Evolutionary conservation across 2,797 vertebrate genomes (phyloP).

Genomic region (Sebastes alutus): DNA sequence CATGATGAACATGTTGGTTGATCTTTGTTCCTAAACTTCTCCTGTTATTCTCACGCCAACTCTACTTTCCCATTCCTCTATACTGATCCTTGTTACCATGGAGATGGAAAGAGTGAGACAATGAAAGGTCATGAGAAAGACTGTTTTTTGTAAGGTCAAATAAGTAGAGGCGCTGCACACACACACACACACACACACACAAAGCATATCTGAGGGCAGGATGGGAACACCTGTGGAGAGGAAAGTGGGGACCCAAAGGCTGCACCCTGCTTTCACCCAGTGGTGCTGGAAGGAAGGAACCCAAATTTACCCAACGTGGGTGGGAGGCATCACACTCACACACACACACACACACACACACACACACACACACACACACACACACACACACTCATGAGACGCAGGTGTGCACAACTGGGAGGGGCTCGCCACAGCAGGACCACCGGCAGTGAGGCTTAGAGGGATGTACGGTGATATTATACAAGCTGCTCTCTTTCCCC

Average conservation of each 20-base stretch:
- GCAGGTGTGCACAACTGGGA: slow-evolving; percentile 63
- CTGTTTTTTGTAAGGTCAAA: slow-evolving; percentile 31
- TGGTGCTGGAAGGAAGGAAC: slow-evolving; percentile 74
- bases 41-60: background rate
- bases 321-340: slow-evolving; percentile 40
- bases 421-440: slow-evolving; percentile 50
- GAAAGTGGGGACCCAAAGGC: slow-evolving; percentile 63
- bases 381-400: slow-evolving; percentile 5
- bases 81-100: slow-evolving; percentile 40
- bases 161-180: background rate
- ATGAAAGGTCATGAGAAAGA: slow-evolving; percentile 10
- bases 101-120: slow-evolving; percentile 24
- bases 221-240: slow-evolving; percentile 56
- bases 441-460: slow-evolving; percentile 52
- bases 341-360: background rate
- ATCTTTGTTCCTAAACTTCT: background rate
- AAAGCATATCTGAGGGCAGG: slow-evolving; percentile 44
- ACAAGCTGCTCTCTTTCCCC: background rate
- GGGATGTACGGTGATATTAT: slow-evolving; percentile 22
- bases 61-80: background rate
- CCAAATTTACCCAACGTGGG: slow-evolving; percentile 63
- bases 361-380: background rate
- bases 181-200: background rate
- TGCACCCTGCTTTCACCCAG: slow-evolving; percentile 69
- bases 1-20: background rate